Conservation (phyloP, 1,140 invertebrate genomes). For the Drosophila baimaii region DNA sequence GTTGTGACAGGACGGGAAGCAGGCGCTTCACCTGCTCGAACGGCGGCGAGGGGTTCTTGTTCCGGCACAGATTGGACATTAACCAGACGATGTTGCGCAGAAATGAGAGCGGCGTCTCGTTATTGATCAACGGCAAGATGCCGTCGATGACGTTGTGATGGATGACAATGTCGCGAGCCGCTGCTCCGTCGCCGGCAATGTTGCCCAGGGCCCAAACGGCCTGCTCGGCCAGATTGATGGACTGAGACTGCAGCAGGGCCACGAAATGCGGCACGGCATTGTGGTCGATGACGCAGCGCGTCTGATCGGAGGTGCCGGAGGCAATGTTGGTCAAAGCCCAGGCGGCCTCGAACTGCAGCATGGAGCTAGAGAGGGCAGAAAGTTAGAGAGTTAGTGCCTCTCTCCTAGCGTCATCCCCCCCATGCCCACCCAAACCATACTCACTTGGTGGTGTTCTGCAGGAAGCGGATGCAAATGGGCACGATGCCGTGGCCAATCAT, state of each 20-base stretch:
- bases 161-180: constrained; percentile 91
- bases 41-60: constrained; percentile 94
- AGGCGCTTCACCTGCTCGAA: constrained; percentile 91
- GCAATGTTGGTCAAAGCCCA: constrained; percentile 99
- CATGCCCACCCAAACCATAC: constrained; percentile 36
- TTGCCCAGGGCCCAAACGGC: constrained; percentile 99
- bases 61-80: constrained; percentile 95
- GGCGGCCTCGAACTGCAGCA: constrained; percentile 97
- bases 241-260: constrained; percentile 89
- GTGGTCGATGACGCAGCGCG: constrained; percentile 92
- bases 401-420: no score
- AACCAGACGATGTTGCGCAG: constrained; percentile 93
- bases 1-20: constrained; percentile 91
- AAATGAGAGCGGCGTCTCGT: constrained; percentile 85
- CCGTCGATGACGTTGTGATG: constrained; percentile 87
- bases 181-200: constrained; percentile 95
- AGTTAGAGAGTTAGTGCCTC: neutral
- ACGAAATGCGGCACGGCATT: constrained; percentile 95
- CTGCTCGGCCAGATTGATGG: constrained; percentile 95
- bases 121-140: constrained; percentile 88
- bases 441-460: constrained; percentile 89
- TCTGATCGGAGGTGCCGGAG: constrained; percentile 96
- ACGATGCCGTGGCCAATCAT: constrained; percentile 95
- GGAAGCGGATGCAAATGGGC: constrained; percentile 92
- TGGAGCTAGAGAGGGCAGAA: constrained; percentile 86